Percentiles rank a stretch among this genome's conserved stretches.
phyloP scores from a whole-genome alignment of 1,140 invertebrate genomes.

The Hylyphantes graminicola region DNA sequence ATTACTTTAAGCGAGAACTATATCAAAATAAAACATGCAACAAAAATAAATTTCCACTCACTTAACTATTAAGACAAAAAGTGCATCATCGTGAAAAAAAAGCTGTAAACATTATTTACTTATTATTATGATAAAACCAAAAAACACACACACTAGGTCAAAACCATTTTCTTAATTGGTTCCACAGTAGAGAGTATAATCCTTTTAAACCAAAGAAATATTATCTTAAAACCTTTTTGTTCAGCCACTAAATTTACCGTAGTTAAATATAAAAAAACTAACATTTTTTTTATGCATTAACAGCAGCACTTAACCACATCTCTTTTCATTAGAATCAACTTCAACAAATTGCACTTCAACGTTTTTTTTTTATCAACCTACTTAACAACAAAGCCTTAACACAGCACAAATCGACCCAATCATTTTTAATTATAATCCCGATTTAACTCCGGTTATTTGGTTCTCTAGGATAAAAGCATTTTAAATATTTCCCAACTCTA shows the following conservation, averaged over 20 bases:
- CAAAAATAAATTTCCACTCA: no score
- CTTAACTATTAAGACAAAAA: neutral
- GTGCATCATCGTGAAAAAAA: neutral
- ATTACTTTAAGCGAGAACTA: neutral
- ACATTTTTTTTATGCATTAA: neutral
- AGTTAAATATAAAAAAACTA: neutral
- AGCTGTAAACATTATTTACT: neutral
- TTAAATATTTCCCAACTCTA: conserved; percentile 17
- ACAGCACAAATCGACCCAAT: conserved; percentile 33
- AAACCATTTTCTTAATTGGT: conserved; percentile 30
- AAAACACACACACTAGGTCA: conserved; percentile 8
- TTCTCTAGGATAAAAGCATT: conserved; percentile 34
- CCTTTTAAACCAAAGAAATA: conserved; percentile 18
- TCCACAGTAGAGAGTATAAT: conserved; percentile 1
- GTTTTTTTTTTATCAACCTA: conserved; percentile 16
- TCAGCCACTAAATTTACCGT: conserved; percentile 19
- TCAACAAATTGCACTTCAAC: conserved; percentile 42
- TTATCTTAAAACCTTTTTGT: conserved; percentile 32
- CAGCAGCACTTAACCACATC: conserved; percentile 19
- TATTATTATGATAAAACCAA: conserved; percentile 13
- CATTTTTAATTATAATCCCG: conserved; percentile 46
- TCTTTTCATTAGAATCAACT: conserved; percentile 27
- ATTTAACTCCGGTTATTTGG: conserved; percentile 35
- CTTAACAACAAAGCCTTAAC: conserved; percentile 34
- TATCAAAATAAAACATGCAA: neutral